A percentile compares a stretch with the other conserved stretches of the same genome.
phyloP scores from a whole-genome alignment of 2,888 invertebrate species.

The Phengaris alcon region DNA sequence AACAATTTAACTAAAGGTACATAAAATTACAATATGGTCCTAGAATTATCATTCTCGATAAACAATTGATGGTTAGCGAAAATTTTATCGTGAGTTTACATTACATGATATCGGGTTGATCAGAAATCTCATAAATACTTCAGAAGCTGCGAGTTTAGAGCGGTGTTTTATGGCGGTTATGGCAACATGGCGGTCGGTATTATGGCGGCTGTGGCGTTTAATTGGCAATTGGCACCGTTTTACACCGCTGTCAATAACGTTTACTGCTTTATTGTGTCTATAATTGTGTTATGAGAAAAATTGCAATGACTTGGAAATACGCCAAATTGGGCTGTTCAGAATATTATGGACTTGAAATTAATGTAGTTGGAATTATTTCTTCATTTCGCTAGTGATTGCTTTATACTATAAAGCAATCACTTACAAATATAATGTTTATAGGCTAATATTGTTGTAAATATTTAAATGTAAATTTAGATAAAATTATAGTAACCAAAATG shows the following conservation, averaged over 20 bases:
- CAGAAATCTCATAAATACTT: constrained; percentile 42
- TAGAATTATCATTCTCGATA: too few relatives aligned
- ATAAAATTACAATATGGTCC: too few relatives aligned
- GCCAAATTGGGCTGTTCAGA: neutral
- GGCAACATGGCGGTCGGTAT: constrained; percentile 43
- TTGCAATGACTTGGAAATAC: neutral
- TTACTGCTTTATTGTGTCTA: constrained; percentile 8
- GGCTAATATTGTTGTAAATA: neutral
- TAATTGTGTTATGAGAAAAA: constrained; percentile 14
- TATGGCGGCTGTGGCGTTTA: constrained; percentile 21
- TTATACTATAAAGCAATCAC: neutral
- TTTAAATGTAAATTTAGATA: neutral
- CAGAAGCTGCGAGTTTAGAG: constrained; percentile 37
- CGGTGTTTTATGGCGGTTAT: constrained; percentile 34
- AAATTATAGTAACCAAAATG: neutral
- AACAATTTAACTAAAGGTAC: too few relatives aligned
- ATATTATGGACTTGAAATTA: neutral
- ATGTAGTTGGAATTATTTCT: neutral
- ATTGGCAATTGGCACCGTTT: constrained; percentile 32
- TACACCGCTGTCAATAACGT: constrained; percentile 4
- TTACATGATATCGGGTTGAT: neutral
- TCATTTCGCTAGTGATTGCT: neutral
- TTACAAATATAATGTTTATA: neutral
- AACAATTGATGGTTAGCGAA: neutral
- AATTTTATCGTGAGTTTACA: neutral